Evolutionary conservation across 2,888 invertebrate species (phyloP), one percentile per base, ranked within the genome.

Genomic region (Aelia acuminata): DNA sequence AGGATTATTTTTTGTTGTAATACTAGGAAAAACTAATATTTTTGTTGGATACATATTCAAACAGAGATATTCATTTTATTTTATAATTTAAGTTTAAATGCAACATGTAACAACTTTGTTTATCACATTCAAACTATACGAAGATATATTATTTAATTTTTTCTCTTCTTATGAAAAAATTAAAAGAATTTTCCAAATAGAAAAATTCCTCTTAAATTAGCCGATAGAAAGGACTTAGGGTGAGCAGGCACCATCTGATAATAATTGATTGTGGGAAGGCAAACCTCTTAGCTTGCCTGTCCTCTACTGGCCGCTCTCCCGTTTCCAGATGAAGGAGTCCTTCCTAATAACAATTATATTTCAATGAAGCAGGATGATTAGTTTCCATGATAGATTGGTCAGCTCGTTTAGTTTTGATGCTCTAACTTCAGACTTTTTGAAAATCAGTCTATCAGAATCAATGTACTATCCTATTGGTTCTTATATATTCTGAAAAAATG

Each of bases 181-280:
- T n/a, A n/a, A n/a, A n/a, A n/a, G n/a, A n/a, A 15, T 31, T 63
- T 11, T 31, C 31, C 18, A 1, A 1, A 63, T 26, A 63, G 20
- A 18, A 63, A 70, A 35, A 15, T 18, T 70, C 5, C 1, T 35
- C 35, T 35, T 70, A 15, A 70, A 70, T 70, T 70, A 70, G 31
- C 18, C 0, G 35, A 70, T 18, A 31, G 31, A 70, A 70, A 70
- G 18, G 31, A 70, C 35, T 31, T 35, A 70, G 31, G 63, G 63
- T 70, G 31, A 70, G 31, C 35, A 70, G 63, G 31, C 63, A 31
- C 31, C 3, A 5, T 5, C 26, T 31, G 63, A 63, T 31, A 70
- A 70, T 70, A 70, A 70, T 70, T 70, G 63, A 70, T 26, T 63
- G 5, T 57, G 63, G 18, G 31, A 70, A 70, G 63, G 7, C 63